Evolutionary conservation across 2,113 vertebrate species (phyloP).

Genomic region (Andinoacara biseriatus): DNA sequence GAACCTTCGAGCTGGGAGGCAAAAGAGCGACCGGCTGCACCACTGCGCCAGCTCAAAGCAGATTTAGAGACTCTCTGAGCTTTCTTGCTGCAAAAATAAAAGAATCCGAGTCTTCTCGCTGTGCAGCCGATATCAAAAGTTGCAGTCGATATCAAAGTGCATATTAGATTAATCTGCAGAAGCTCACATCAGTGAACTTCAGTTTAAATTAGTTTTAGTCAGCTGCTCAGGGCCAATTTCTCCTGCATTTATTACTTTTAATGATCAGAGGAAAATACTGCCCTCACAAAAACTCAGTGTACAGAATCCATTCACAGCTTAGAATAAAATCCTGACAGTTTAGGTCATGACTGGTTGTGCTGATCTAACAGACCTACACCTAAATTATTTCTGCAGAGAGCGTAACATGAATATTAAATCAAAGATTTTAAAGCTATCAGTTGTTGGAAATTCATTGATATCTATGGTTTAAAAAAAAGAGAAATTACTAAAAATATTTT

Average conservation of each 20-base stretch:
- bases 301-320: not conserved
- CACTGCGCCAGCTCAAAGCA: not conserved
- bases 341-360: not conserved
- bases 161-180: not conserved
- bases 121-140: not conserved
- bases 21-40: not conserved
- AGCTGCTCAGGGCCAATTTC: not conserved
- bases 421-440: not conserved
- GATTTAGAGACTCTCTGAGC: not conserved
- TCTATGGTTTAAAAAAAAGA: not conserved
- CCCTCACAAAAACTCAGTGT: not conserved
- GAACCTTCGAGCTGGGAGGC: not conserved
- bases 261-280: not conserved
- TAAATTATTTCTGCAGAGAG: not conserved
- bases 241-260: constrained; percentile 3
- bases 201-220: not conserved
- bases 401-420: not conserved
- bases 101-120: not conserved
- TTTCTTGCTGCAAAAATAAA: not conserved
- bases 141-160: not conserved
- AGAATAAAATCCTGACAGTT: not conserved
- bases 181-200: not conserved
- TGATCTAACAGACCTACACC: not conserved
- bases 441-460: not conserved
- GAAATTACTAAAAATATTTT: not conserved